phyloP scores from a whole-genome alignment of 2,888 invertebrate genomes.

The Hypercompe scribonia region DNA sequence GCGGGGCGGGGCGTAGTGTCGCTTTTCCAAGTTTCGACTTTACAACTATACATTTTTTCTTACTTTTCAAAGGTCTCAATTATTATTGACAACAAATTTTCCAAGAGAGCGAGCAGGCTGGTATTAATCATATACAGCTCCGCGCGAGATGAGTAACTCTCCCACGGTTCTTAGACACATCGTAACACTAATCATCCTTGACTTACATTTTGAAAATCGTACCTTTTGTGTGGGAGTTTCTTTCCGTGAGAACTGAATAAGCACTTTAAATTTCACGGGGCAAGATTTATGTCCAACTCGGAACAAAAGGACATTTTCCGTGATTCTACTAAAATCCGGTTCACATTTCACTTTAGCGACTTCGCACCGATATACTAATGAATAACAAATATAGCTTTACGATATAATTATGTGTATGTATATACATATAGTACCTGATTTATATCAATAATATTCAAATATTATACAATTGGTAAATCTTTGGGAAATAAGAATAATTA shows the following conservation, averaged over 20 bases:
- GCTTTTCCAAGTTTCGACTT: slow-evolving; percentile 60
- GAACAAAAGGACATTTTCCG: slow-evolving; percentile 52
- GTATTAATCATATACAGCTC: slow-evolving; percentile 62
- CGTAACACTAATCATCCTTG: slow-evolving; percentile 80
- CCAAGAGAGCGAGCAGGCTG: slow-evolving; percentile 46
- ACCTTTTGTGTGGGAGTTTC: slow-evolving; percentile 80
- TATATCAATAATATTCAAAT: slow-evolving; percentile 44
- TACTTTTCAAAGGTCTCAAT: slow-evolving; percentile 57
- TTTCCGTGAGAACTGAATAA: slow-evolving; percentile 80
- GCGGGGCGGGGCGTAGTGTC: slow-evolving; percentile 46
- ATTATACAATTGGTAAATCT: slow-evolving; percentile 34
- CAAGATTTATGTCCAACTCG: slow-evolving; percentile 58
- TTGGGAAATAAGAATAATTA: slow-evolving; percentile 37
- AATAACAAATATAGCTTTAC: slow-evolving; percentile 29
- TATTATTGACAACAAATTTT: slow-evolving; percentile 64
- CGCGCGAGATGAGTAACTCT: slow-evolving; percentile 68
- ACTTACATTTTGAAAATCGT: slow-evolving; percentile 82
- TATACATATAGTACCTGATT: slow-evolving; percentile 34
- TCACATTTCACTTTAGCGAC: slow-evolving; percentile 23
- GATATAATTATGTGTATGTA: neutral
- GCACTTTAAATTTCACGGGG: slow-evolving; percentile 67
- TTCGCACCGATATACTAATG: slow-evolving; percentile 29
- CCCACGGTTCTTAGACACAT: slow-evolving; percentile 78
- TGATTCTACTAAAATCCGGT: slow-evolving; percentile 32
- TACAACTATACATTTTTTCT: slow-evolving; percentile 58